Conservation (phyloP, 2,888 invertebrate species). For the Drosophila infuscata region DNA sequence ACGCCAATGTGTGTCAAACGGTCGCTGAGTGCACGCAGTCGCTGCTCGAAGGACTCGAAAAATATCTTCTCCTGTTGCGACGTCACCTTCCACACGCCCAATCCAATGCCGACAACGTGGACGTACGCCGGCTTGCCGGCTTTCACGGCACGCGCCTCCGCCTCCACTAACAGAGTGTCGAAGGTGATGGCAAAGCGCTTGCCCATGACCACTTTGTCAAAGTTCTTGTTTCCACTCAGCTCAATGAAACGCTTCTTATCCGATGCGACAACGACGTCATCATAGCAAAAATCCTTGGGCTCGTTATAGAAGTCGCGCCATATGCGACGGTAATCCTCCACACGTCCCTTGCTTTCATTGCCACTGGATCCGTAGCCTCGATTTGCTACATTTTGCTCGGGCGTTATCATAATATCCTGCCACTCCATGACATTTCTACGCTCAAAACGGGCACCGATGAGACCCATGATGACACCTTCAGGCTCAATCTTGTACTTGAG, state of each 20-base stretch:
- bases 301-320: conserved; percentile 80
- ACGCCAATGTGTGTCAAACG: conserved; percentile 49
- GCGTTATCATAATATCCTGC: conserved; percentile 85
- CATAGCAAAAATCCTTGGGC: conserved; percentile 65
- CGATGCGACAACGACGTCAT: conserved; percentile 29
- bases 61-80: conserved; percentile 88
- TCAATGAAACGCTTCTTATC: conserved; percentile 32
- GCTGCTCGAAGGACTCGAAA: conserved; percentile 87
- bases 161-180: conserved; percentile 88
- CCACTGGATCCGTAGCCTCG: conserved; percentile 84
- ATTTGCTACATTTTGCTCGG: conserved; percentile 85
- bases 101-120: conserved; percentile 88
- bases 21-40: conserved; percentile 85
- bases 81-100: conserved; percentile 89
- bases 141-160: conserved; percentile 86
- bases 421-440: conserved; percentile 86
- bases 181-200: conserved; percentile 86
- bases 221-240: conserved; percentile 54
- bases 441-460: conserved; percentile 85
- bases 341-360: not conserved
- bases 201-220: conserved; percentile 81
- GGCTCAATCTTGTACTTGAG: conserved; percentile 85
- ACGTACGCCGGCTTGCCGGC: conserved; percentile 87
- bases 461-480: conserved; percentile 86
- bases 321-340: conserved; percentile 69